phyloP scores from a whole-genome alignment of 2,113 vertebrate genomes.

The Gambusia affinis region DNA sequence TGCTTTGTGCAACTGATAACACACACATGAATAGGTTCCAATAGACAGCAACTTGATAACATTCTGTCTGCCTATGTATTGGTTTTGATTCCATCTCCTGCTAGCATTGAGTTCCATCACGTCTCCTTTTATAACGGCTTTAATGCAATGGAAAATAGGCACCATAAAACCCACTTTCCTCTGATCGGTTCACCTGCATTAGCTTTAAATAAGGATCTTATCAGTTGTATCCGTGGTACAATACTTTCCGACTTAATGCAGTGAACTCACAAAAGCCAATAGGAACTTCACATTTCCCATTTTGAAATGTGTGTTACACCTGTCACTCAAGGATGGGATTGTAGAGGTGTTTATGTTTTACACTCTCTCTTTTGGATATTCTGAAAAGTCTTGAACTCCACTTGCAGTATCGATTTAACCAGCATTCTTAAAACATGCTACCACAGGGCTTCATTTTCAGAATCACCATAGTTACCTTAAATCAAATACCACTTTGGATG shows the following conservation, averaged over 20 bases:
- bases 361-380: background rate
- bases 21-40: too few species aligned
- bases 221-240: conserved; percentile 38
- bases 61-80: conserved; percentile 38
- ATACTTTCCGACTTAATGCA: conserved; percentile 25
- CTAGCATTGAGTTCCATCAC: conserved; percentile 21
- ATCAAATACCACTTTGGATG: background rate
- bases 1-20: background rate
- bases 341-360: background rate
- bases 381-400: background rate
- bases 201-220: conserved; percentile 67
- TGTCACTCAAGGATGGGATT: background rate
- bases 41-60: conserved; percentile 30
- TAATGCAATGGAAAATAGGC: conserved; percentile 66
- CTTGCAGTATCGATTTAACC: background rate
- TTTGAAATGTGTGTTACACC: background rate
- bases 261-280: conserved; percentile 2
- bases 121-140: conserved; percentile 48
- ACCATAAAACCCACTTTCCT: conserved; percentile 49
- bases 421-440: background rate
- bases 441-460: background rate
- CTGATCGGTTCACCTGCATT: conserved; percentile 67
- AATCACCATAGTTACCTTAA: background rate
- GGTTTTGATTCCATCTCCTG: conserved; percentile 18
- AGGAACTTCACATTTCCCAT: background rate